Base-by-base conservation (phyloP, 1,140 invertebrate genomes). In the Varroa destructor region DNA sequence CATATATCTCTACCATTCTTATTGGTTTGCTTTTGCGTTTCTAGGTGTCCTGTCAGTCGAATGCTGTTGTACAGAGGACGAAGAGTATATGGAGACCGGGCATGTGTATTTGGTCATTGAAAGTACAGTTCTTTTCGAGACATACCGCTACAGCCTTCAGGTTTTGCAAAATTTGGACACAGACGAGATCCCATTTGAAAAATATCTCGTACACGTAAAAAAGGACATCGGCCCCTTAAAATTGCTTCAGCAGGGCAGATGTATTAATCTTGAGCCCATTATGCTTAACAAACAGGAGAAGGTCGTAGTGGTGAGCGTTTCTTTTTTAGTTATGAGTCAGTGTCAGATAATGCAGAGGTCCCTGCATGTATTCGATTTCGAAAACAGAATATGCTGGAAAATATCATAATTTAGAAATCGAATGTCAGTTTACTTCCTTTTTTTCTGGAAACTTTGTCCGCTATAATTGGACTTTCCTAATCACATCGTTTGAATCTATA, bases 141-240 rank as follows among this genome's bases (percentile, higher is more conserved):
- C 82, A 1, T 83, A 82, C 74, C 74, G 78, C 43, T 80, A 82
- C 75, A 79, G 81, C 43, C 73, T 83, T 37, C 73, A 74, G 58
- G 80, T 77, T 43, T 74, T 84, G 43, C 75, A 81, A 71, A 61
- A 77, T n/a, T 73, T 81, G 14, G 74, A 77, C 46, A 74, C 75
- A 55, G 73, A 76, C 3, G 74, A 77, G 25, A 71, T 83, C 55
- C 81, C 61, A 12, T 43, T 67, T 40, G 61, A 67, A 46, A 67
- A 67, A 40, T 67, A 67, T 46, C 40, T 67, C 8, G 61, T 67
- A 37, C 40, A 67, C 40, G 40, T 67, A 14, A 37, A 67, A 2
- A 67, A 67, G 46, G 46, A 40, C 3, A 40, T 67, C 61, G 37
- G 14, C 2, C 61, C 61, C 3, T 37, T 46, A 43, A 12, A 67